A percentile compares a stretch with the other conserved stretches of the same genome.
Conservation (phyloP, 2,888 invertebrate genomes). For the Leptinotarsa rubiginosa region DNA sequence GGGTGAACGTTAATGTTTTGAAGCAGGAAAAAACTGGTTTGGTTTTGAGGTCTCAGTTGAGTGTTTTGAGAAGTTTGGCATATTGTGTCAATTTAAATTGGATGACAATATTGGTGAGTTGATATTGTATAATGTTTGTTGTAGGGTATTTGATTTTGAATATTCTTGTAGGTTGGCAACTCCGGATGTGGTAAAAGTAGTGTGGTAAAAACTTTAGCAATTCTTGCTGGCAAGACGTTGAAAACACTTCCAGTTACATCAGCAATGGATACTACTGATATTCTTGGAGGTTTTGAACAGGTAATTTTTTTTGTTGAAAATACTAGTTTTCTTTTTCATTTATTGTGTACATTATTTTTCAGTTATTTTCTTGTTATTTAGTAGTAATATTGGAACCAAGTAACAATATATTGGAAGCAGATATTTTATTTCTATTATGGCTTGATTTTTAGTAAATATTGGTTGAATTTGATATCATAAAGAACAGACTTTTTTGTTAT, state of each 20-base stretch:
- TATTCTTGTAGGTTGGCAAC: constrained; percentile 74
- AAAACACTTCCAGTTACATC: constrained; percentile 86
- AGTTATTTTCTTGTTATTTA: too few relatives aligned
- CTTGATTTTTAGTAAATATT: not conserved
- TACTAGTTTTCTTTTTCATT: too few relatives aligned
- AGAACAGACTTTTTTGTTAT: too few relatives aligned
- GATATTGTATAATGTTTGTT: not conserved
- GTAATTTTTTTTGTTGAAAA: constrained; percentile 63
- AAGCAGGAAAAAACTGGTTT: constrained; percentile 63
- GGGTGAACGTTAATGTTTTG: constrained; percentile 56
- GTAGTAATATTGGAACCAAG: too few relatives aligned
- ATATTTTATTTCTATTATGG: constrained; percentile 1
- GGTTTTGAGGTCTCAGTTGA: constrained; percentile 72
- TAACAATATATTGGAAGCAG: too few relatives aligned
- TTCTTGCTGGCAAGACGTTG: constrained; percentile 79
- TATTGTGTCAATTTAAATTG: constrained; percentile 93
- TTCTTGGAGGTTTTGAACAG: constrained; percentile 98
- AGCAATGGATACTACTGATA: constrained; percentile 94
- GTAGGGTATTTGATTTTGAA: constrained; percentile 20
- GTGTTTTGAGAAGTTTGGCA: constrained; percentile 80
- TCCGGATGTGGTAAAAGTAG: constrained; percentile 85
- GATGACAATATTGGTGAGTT: constrained; percentile 86
- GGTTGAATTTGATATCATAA: too few relatives aligned
- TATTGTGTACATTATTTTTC: too few relatives aligned
- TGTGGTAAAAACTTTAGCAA: constrained; percentile 80